Evolutionary conservation across 2,888 invertebrate species (phyloP).

Genomic region (Pristionchus entomophagus): DNA sequence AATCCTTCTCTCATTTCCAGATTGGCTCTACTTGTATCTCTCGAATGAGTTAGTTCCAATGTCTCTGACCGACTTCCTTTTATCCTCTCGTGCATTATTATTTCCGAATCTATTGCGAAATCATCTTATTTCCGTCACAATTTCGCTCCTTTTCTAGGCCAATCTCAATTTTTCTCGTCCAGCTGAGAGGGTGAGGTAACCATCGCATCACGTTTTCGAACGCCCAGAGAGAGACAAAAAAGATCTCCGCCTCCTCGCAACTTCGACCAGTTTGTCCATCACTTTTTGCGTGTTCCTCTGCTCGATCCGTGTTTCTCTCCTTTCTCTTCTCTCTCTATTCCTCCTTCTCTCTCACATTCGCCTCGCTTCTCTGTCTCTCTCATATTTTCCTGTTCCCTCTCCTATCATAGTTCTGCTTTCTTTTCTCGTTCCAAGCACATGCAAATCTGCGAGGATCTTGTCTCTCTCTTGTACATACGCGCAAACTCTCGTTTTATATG

Average conservation of each 20-base stretch:
- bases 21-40: slow-evolving; percentile 1
- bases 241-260: neutral
- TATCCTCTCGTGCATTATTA: neutral
- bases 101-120: neutral
- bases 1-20: neutral
- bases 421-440: neutral
- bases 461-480: neutral
- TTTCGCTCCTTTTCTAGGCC: neutral
- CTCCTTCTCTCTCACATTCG: neutral
- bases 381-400: neutral
- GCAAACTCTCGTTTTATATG: neutral
- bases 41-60: neutral
- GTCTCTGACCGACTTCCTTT: neutral
- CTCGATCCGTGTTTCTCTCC: neutral
- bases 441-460: slow-evolving; percentile 11
- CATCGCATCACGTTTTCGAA: slow-evolving; percentile 9
- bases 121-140: neutral
- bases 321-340: neutral
- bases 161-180: neutral
- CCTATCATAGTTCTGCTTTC: slow-evolving; percentile 22
- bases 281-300: neutral
- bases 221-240: neutral
- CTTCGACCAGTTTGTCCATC: neutral
- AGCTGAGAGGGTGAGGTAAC: neutral
- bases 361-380: neutral